A percentile compares a stretch with the other conserved stretches of the same genome.
phyloP scores from a whole-genome alignment of 2,888 invertebrate genomes.

The Cepaea hortensis region DNA sequence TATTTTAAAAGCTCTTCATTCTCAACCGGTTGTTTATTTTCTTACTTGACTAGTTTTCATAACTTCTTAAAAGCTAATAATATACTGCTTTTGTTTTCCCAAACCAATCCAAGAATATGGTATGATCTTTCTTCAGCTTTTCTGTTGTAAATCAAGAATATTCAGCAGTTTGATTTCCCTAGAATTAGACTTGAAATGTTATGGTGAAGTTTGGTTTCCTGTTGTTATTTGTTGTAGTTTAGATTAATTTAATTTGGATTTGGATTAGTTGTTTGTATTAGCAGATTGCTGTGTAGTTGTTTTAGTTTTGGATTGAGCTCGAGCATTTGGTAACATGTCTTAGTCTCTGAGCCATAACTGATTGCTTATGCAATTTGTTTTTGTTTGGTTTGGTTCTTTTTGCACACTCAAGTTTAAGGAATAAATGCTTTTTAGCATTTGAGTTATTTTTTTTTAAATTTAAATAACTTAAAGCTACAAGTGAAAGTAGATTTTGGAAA shows the following conservation, averaged over 20 bases:
- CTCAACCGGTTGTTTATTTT: background rate
- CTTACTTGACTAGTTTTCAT: too few species aligned
- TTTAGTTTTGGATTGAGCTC: background rate
- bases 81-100: background rate
- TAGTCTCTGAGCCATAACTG: background rate
- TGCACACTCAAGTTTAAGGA: background rate
- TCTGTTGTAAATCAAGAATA: background rate
- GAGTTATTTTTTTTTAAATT: background rate
- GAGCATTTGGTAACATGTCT: background rate
- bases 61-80: background rate
- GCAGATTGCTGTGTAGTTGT: background rate
- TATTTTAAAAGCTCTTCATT: background rate
- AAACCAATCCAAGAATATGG: slow-evolving; percentile 44
- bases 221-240: background rate
- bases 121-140: slow-evolving; percentile 24
- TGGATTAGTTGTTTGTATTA: slow-evolving; percentile 2
- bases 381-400: background rate
- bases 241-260: background rate
- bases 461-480: too few species aligned
- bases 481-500: too few species aligned
- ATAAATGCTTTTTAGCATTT: background rate
- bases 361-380: background rate
- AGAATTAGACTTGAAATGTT: background rate
- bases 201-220: background rate
- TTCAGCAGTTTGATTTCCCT: background rate